Base-by-base conservation (phyloP, 1,140 invertebrate genomes). In the Drosophila biarmipes region DNA sequence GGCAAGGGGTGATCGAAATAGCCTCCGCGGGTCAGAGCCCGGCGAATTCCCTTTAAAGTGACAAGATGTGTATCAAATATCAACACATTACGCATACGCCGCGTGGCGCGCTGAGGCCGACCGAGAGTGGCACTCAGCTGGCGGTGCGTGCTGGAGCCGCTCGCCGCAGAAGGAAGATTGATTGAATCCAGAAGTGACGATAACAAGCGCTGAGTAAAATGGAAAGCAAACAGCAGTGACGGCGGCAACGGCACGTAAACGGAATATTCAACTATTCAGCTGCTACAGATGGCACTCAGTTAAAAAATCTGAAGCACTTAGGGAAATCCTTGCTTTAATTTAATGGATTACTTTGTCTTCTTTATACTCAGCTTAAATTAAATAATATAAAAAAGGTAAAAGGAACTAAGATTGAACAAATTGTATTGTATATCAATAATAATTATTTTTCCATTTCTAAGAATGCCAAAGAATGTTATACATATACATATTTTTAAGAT, bases 111-210 rank as follows among this genome's bases (percentile, higher is more conserved):
- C 53, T 19, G 15, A 43, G 17, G 40, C 11, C 4, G 52, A 57
- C 73, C 61, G 61, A 71, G 78, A 78, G 64, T 66, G 63, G 61
- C 78, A 80, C 77, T 78, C 74, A 69, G 63, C 56, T 66, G 71
- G 53, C 61, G 57, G 54, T 72, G 74, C 68, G 69, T 72, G 66
- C 53, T 66, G 68, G 67, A 73, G 62, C 61, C 80, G 79, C 72
- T 72, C 38, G 63, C 67, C 78, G 57, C 69, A 73, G 56, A 77
- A 78, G 57, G 55, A 89, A 89, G 84, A 89, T 89, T 89, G 84
- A 89, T 89, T 89, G 84, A 84, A 90, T 80, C 68, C 79, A 89
- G 76, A 84, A 89, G 84, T 89, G 84, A 81, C 84, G 80, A 89
- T 89, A 89, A 84, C 79, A 84, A 84, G 79, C 85, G 40, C 75